These are phyloP conservation scores for Drosophila bifasciata DNA, from an alignment of 1,140 invertebrate genomes.

Conservation along the genomic window DNA sequence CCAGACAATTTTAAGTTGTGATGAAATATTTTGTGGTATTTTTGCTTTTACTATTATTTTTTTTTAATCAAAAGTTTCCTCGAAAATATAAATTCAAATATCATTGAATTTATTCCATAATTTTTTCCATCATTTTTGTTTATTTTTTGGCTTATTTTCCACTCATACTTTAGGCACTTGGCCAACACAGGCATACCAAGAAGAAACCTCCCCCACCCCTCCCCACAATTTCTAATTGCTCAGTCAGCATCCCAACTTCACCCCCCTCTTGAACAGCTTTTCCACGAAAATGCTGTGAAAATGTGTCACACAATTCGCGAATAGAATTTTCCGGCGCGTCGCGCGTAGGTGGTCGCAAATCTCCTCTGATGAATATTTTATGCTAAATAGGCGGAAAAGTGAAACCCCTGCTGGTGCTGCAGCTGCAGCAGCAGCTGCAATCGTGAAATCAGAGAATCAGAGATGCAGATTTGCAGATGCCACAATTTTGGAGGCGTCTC, in stretches of 20 bases:
- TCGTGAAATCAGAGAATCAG: neutral
- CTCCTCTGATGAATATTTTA: constrained; percentile 52
- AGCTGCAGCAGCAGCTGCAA: neutral
- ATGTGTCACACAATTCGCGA: constrained; percentile 28
- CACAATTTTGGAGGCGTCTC: constrained; percentile 24
- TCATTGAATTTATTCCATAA: no score
- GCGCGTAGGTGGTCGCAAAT: constrained; percentile 61
- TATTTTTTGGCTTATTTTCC: neutral
- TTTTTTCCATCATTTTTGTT: neutral
- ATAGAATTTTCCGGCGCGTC: constrained; percentile 9
- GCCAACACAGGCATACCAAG: constrained; percentile 20
- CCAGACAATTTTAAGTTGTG: no score
- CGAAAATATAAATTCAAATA: no score
- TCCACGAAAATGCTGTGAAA: constrained; percentile 37
- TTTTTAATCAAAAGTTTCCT: neutral
- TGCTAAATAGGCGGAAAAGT: constrained; percentile 64
- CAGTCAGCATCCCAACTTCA: neutral
- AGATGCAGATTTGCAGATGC: constrained; percentile 31
- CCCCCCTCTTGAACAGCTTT: neutral
- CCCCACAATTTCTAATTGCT: constrained; percentile 39
- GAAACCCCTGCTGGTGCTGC: constrained; percentile 61
- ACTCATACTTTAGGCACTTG: constrained; percentile 4
- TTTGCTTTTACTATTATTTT: no score
- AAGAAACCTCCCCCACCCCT: neutral
- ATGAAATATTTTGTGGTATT: no score